Evolutionary conservation across 2,888 invertebrate species (phyloP).

Genomic region (Eulithis prunata): DNA sequence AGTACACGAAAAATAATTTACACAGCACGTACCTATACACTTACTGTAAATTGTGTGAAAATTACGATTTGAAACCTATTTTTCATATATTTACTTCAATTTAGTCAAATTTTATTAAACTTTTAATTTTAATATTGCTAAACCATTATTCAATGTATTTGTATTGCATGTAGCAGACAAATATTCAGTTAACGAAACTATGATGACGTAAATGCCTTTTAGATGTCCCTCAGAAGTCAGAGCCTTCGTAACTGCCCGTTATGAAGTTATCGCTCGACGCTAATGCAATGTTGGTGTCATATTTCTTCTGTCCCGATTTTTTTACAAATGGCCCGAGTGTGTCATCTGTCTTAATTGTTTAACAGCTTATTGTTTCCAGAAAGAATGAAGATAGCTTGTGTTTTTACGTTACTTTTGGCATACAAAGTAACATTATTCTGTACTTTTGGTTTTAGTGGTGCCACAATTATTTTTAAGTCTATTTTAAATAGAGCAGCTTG

Average conservation of each 20-base stretch:
- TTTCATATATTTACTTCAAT: too few species aligned
- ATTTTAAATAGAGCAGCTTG: slow-evolving; percentile 41
- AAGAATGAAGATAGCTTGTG: slow-evolving; percentile 42
- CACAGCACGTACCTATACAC: too few species aligned
- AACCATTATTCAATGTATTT: too few species aligned
- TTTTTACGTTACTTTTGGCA: slow-evolving; percentile 30
- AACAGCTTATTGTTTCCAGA: slow-evolving; percentile 64
- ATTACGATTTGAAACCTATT: too few species aligned
- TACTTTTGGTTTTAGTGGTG: slow-evolving; percentile 42
- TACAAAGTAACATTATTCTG: too few species aligned
- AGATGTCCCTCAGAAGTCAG: slow-evolving; percentile 1
- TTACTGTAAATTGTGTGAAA: too few species aligned
- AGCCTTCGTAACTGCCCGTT: slow-evolving; percentile 37
- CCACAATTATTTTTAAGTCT: slow-evolving; percentile 39
- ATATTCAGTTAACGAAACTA: too few species aligned
- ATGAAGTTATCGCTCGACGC: slow-evolving; percentile 33
- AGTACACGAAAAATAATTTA: too few species aligned
- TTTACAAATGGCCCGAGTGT: slow-evolving; percentile 56
- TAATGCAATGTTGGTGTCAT: slow-evolving; percentile 65
- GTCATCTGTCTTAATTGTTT: slow-evolving; percentile 75
- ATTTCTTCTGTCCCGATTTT: slow-evolving; percentile 67
- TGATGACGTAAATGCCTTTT: not conserved
- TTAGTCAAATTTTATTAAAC: too few species aligned
- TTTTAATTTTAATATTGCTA: too few species aligned
- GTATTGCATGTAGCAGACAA: too few species aligned